Conservation (phyloP, 2,888 invertebrate genomes). For the Apomyelois bistriatella region DNA sequence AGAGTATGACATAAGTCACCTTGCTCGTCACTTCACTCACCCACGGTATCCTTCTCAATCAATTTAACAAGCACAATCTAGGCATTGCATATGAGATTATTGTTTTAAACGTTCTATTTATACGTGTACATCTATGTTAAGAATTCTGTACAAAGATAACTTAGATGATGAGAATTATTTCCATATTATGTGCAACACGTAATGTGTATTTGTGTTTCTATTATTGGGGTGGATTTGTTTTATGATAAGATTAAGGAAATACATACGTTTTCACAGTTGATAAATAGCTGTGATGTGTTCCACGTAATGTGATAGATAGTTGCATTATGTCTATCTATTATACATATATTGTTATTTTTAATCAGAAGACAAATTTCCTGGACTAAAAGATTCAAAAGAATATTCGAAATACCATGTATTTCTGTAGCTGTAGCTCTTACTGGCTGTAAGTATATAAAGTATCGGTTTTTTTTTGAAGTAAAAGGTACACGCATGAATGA, state of each 20-base stretch:
- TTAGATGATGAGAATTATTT: too few species aligned
- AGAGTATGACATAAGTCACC: too few species aligned
- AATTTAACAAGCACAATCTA: background rate
- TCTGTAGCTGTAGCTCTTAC: too few species aligned
- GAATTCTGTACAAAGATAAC: too few species aligned
- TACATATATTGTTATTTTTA: too few species aligned
- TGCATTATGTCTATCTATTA: too few species aligned
- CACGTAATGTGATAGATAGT: too few species aligned
- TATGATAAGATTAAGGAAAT: slow-evolving; percentile 2
- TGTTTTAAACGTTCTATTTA: background rate
- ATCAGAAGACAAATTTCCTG: too few species aligned
- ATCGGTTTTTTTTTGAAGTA: background rate
- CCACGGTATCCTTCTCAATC: background rate
- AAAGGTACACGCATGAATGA: slow-evolving; percentile 20
- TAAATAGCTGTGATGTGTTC: too few species aligned
- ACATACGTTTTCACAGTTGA: background rate
- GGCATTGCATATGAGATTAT: background rate
- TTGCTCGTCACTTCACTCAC: background rate
- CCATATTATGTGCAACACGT: too few species aligned
- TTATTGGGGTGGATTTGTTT: background rate
- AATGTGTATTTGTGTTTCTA: background rate
- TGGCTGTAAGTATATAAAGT: slow-evolving; percentile 9
- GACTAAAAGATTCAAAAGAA: too few species aligned
- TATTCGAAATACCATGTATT: too few species aligned
- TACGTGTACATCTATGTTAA: background rate